Evolutionary conservation across 2,113 vertebrate genomes (phyloP).

Genomic region (Machaerirhynchus nigripectus): DNA sequence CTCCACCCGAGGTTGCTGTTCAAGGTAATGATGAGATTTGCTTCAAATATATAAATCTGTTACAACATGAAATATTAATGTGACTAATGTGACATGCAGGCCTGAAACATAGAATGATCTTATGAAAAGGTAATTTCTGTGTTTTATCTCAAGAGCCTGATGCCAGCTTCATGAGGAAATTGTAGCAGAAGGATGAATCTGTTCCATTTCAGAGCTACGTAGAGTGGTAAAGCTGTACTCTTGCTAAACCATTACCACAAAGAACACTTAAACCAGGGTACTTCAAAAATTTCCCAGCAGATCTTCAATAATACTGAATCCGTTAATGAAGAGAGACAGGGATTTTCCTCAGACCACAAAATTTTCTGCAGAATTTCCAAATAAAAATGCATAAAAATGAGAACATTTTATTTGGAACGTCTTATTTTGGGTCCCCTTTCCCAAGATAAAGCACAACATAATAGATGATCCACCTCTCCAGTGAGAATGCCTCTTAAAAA

Average conservation of each 20-base stretch:
- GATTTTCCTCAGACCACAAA: neutral
- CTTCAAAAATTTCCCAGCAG: neutral
- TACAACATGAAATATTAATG: neutral
- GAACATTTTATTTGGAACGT: neutral
- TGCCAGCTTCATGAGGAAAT: neutral
- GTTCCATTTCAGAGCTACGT: neutral
- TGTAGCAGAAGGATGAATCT: neutral
- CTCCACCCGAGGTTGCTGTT: neutral
- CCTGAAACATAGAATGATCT: neutral
- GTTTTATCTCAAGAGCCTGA: neutral
- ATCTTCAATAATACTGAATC: neutral
- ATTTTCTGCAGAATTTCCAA: neutral
- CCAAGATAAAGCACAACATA: rapidly evolving
- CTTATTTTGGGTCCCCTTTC: neutral
- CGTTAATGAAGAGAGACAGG: neutral
- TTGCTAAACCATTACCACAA: neutral
- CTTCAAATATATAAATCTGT: neutral
- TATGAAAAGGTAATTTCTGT: neutral
- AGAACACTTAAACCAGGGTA: neutral
- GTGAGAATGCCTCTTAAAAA: neutral
- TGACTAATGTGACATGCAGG: neutral
- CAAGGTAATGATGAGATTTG: neutral
- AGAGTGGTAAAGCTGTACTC: neutral
- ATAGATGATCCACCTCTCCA: neutral
- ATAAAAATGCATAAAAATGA: neutral